These are phyloP conservation scores for Pogonocichla stellata DNA, from an alignment of 2,113 vertebrate genomes.

Conservation along the genomic window DNA sequence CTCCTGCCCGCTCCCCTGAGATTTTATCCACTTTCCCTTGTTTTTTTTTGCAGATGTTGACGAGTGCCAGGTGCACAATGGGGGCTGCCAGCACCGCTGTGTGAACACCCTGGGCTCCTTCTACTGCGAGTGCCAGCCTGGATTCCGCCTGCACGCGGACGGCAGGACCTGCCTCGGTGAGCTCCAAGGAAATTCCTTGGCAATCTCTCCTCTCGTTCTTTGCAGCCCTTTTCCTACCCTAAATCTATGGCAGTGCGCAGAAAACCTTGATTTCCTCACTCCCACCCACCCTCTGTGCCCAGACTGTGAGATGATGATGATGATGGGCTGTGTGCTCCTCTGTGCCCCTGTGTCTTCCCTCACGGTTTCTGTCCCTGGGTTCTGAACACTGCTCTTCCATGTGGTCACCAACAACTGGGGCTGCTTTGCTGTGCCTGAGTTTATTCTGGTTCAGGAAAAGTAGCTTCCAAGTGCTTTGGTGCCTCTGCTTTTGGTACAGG, in stretches of 20 bases:
- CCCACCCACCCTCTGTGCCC: fast-evolving
- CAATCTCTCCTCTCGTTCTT: fast-evolving
- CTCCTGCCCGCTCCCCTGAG: background rate
- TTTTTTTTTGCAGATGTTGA: constrained; percentile 80
- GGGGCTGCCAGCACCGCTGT: constrained; percentile 95
- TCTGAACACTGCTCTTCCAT: fast-evolving
- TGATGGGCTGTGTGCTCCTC: background rate
- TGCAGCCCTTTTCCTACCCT: background rate
- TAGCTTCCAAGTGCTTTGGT: background rate
- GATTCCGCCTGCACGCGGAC: constrained; percentile 88
- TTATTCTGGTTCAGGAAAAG: background rate
- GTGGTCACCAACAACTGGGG: fast-evolving
- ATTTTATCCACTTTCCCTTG: too few species aligned
- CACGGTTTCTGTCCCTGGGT: fast-evolving
- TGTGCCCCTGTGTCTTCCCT: background rate
- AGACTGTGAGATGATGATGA: fast-evolving
- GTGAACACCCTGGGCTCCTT: constrained; percentile 90
- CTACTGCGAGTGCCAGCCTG: constrained; percentile 85
- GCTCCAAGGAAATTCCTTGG: background rate
- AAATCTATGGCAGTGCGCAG: fast-evolving
- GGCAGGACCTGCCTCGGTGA: constrained; percentile 91
- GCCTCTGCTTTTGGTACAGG: background rate
- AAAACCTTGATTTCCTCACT: fast-evolving
- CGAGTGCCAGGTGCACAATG: constrained; percentile 90
- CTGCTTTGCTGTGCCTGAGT: background rate